A percentile compares a stretch with the other conserved stretches of the same genome.
These are phyloP conservation scores for Sterrhoptilus dennistouni DNA, from an alignment of 2,113 vertebrate genomes.

Conservation along the genomic window DNA sequence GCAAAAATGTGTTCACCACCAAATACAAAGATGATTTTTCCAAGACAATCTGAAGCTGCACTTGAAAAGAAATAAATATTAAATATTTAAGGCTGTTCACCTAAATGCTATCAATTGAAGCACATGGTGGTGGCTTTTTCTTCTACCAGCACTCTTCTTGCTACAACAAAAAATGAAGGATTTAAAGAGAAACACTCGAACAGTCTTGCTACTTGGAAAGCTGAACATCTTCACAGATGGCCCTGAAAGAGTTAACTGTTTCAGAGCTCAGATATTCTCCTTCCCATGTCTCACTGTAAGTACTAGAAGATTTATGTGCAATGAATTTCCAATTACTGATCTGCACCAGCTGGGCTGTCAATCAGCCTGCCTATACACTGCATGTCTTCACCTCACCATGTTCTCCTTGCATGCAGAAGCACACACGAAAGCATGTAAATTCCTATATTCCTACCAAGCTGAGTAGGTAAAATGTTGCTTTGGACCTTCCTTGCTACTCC, in stretches of 20 bases:
- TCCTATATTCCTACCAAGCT: constrained; percentile 38
- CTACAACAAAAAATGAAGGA: background rate
- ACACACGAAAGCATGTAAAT: constrained; percentile 55
- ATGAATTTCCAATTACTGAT: constrained; percentile 82
- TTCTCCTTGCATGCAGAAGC: constrained; percentile 24
- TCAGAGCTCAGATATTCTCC: constrained; percentile 58
- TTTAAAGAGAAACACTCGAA: constrained; percentile 52
- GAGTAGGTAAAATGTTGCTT: background rate
- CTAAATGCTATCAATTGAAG: constrained; percentile 22
- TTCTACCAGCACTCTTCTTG: constrained; percentile 8
- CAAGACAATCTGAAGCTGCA: constrained; percentile 13
- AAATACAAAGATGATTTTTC: constrained; percentile 24
- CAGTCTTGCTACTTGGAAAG: background rate
- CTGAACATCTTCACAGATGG: background rate
- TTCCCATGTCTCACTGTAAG: constrained; percentile 71
- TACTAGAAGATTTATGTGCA: constrained; percentile 79
- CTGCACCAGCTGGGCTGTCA: constrained; percentile 79
- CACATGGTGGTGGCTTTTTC: constrained; percentile 25
- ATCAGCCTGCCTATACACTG: constrained; percentile 65
- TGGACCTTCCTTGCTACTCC: background rate
- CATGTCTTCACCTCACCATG: constrained; percentile 56
- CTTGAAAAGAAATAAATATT: constrained; percentile 16
- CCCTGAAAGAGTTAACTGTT: constrained; percentile 73
- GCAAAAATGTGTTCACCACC: constrained; percentile 43
- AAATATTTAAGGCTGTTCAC: constrained; percentile 49